phyloP scores from a whole-genome alignment of 2,113 vertebrate genomes.

The Siniperca knerii region DNA sequence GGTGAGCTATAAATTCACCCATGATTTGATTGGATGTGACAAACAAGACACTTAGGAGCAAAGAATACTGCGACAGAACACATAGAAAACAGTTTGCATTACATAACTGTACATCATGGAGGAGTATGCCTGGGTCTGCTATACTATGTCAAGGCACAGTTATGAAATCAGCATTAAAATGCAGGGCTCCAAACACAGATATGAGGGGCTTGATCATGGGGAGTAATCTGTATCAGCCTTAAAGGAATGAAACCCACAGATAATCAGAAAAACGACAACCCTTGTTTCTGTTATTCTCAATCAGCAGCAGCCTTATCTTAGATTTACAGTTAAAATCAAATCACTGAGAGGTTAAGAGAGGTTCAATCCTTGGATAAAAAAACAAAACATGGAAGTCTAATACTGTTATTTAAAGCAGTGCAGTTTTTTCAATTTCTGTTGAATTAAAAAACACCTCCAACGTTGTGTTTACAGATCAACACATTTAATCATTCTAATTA shows the following conservation, averaged over 20 bases:
- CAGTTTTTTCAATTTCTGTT: background rate
- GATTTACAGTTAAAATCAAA: conserved; percentile 46
- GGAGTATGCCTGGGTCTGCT: conserved; percentile 59
- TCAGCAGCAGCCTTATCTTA: conserved; percentile 15
- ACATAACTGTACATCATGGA: conserved; percentile 70
- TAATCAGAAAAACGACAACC: conserved; percentile 15
- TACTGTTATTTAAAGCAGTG: background rate
- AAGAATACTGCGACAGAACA: conserved; percentile 52
- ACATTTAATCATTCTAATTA: conserved; percentile 47
- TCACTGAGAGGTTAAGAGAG: conserved; percentile 40
- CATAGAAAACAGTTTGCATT: conserved; percentile 73
- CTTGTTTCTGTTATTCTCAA: conserved; percentile 16
- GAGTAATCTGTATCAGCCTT: conserved; percentile 46
- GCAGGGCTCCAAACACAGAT: conserved; percentile 56
- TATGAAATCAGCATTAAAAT: conserved; percentile 78
- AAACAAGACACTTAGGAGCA: conserved; percentile 62
- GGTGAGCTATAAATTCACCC: conserved; percentile 63
- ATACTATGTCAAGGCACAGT: conserved; percentile 62
- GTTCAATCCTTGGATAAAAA: conserved; percentile 19
- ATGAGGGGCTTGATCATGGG: conserved; percentile 31
- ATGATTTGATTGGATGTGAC: conserved; percentile 73
- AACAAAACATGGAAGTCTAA: background rate
- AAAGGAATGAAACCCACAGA: conserved; percentile 38
- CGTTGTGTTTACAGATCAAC: conserved; percentile 21
- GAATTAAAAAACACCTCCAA: conserved; percentile 2